Base-by-base conservation (phyloP, 2,888 invertebrate species). In the Drosophila mercatorum region DNA sequence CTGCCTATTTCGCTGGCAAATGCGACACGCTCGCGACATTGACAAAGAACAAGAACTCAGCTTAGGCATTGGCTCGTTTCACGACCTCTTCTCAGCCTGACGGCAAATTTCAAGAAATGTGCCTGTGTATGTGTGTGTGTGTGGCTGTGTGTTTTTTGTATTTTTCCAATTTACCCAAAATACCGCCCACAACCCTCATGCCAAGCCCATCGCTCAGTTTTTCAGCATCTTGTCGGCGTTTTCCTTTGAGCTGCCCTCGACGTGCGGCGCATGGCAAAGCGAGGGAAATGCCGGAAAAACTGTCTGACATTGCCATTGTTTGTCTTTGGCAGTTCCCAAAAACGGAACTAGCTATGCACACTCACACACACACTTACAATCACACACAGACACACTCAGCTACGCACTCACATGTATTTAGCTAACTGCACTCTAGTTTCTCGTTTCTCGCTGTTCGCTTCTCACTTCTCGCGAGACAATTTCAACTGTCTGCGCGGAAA, bases 231-330 rank as follows among this genome's bases (percentile, higher is more conserved):
- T 66, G 59, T 38, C 59, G 66, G 67, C 67, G 34, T 79, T 79
- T 75, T 79, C 65, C 66, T 71, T 85, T 83, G 72, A 83, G 83
- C 71, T 66, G 62, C 58, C 57, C 69, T 68, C 62, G 62, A 82
- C 86, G 86, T 82, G 86, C 78, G 74, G 53, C 61, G 86, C 81
- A 82, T 82, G 68, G 76, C 80, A 76, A 80, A 73, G 63, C 49
- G 51, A 53, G 44, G 77, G 66, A 67, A 80, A 80, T 72, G 72
- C 77, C 71, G 83, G 77, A 83, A 85, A 84, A 85, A 82, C 68
- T 70, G 73, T 72, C 77, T 82, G 86, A 72, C 75, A 72, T 72
- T 75, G 67, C 80, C 76, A 75, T 75, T 75, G 80, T 81, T 73
- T 67, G 75, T 65, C 71, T 68, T 68, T 77, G 66, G 69, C 67